Evolutionary conservation across 2,888 invertebrate genomes (phyloP), one percentile per base, ranked within the genome.

Genomic region (Epiperipatus broadwayi): DNA sequence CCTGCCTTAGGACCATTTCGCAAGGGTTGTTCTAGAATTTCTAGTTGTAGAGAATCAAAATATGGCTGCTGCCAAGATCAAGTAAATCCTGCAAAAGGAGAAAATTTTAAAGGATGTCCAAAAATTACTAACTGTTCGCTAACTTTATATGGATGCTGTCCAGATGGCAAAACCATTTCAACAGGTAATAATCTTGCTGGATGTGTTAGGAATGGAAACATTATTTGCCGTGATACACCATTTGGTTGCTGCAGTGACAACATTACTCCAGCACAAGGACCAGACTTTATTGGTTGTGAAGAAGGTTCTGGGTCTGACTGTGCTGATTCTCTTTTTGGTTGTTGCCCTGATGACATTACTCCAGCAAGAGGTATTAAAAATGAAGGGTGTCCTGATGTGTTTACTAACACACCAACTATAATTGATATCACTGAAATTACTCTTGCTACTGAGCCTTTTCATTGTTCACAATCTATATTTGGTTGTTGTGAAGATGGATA

Each of bases 171-270:
- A 48, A 83, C 81, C 0, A 72, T 83, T 0, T 81, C 91, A 2
- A 80, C 83, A 51, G 93, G 91, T 2, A 72, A 72, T 1, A 71
- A 71, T 48, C 62, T 68, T 30, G 79, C 83, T 57, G 91, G 87
- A 0, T 84, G 83, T 53, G n/a, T n/a, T n/a, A n/a, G n/a, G n/a
- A n/a, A n/a, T n/a, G n/a, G n/a, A n/a, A n/a, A n/a, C n/a, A n/a
- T n/a, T n/a, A n/a, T n/a, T n/a, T 60, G 60, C 46, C 52, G 66
- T 67, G 19, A 48, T 14, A 64, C 71, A 2, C 61, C 67, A 3
- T 77, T 67, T 54, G 83, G 85, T n/a, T 93, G 91, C 59, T 93
- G 91, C 50, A 78, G 78, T 1, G 89, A 93, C 53, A 79, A 84
- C 53, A 71, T 77, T 49, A 69, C 72, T 30, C 68, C 77, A 2